These are phyloP conservation scores for Thymelicus acteon DNA, from an alignment of 2,888 invertebrate genomes.

Conservation along the genomic window DNA sequence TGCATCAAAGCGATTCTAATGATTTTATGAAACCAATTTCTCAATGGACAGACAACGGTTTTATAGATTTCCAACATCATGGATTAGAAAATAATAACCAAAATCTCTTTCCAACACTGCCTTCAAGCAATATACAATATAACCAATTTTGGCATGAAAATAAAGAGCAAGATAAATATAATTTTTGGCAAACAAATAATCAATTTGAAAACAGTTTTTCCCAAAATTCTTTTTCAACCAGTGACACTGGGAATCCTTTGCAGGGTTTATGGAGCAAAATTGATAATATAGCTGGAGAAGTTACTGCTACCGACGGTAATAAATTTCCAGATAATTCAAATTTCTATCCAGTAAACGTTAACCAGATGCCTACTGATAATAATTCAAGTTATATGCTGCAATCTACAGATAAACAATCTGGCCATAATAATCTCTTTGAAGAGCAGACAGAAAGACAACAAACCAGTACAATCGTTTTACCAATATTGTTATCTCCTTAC, in stretches of 20 bases:
- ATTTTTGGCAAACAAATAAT: slow-evolving; percentile 34
- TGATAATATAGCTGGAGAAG: slow-evolving; percentile 37
- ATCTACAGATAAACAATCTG: slow-evolving; percentile 15
- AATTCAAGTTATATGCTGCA: background rate
- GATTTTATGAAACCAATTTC: slow-evolving; percentile 24
- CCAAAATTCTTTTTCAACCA: background rate
- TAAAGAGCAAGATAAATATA: slow-evolving; percentile 36
- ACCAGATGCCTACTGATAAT: slow-evolving; percentile 1
- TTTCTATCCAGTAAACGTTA: background rate
- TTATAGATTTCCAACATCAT: background rate
- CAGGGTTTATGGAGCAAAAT: slow-evolving; percentile 40
- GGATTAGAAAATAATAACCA: background rate
- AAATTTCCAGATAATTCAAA: background rate
- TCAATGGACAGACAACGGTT: background rate
- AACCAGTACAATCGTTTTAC: slow-evolving; percentile 13
- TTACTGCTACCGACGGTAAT: slow-evolving; percentile 34
- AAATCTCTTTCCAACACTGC: slow-evolving; percentile 8
- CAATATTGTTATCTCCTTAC: slow-evolving; percentile 3
- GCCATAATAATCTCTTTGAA: slow-evolving; percentile 26
- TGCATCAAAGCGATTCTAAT: slow-evolving; percentile 11
- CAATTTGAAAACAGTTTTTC: slow-evolving; percentile 15
- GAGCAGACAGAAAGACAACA: slow-evolving; percentile 3
- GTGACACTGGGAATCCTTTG: slow-evolving; percentile 21
- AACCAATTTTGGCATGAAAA: slow-evolving; percentile 10
- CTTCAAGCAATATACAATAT: slow-evolving; percentile 1